Conservation (phyloP, 2,888 invertebrate genomes). For the Amiota minor region DNA sequence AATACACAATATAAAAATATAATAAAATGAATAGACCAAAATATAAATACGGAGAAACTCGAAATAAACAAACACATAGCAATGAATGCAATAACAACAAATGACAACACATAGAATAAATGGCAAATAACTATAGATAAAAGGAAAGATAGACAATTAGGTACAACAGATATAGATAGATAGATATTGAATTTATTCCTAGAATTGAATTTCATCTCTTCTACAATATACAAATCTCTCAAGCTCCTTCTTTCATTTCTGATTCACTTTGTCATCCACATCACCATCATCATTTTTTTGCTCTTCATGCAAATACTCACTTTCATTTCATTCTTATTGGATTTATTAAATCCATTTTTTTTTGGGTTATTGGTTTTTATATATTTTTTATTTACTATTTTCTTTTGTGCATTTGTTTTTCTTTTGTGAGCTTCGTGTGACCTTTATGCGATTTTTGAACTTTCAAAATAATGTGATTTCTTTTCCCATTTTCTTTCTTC, state of each 20-base stretch:
- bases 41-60: background rate
- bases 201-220: no score
- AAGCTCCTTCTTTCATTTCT: no score
- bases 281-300: no score
- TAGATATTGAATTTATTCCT: no score
- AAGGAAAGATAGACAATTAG: background rate
- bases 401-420: background rate
- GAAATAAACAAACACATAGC: background rate
- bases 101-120: background rate
- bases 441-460: constrained; percentile 25
- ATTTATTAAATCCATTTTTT: background rate
- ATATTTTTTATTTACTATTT: background rate
- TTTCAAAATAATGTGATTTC: background rate
- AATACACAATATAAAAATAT: constrained; percentile 1
- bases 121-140: background rate
- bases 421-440: background rate
- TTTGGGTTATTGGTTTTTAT: background rate
- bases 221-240: no score
- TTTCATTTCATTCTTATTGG: background rate
- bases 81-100: background rate
- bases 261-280: no score
- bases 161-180: no score
- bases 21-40: background rate
- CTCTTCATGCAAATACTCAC: no score
- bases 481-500: no score